Evolutionary conservation across 2,113 vertebrate genomes (phyloP).

Genomic region (Beaufortia kweichowensis): DNA sequence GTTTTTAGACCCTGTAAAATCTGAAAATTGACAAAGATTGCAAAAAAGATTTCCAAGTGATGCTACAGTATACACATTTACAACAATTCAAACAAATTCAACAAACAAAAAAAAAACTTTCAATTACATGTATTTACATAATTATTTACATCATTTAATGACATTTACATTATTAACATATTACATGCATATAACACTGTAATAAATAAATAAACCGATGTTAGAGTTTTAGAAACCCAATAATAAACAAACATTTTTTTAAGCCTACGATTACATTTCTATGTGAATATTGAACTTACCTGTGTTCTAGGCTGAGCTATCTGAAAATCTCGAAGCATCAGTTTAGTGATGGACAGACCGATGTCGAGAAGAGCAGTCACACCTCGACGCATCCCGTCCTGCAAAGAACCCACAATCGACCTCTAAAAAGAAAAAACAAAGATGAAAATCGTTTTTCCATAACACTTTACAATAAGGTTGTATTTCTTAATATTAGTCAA

Average conservation of each 20-base stretch:
- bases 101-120: no score
- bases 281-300: no score
- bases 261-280: no score
- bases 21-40: constrained; percentile 64
- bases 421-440: constrained; percentile 58
- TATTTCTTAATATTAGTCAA: no score
- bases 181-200: no score
- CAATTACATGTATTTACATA: no score
- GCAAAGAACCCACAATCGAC: constrained; percentile 64
- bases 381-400: constrained; percentile 76
- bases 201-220: no score
- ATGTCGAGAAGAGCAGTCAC: constrained; percentile 74
- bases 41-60: neutral
- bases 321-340: constrained; percentile 72
- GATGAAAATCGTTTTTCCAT: neutral
- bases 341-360: constrained; percentile 67
- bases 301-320: constrained; percentile 69
- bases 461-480: no score
- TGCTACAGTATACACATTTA: neutral
- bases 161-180: neutral
- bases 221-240: no score
- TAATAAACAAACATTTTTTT: no score
- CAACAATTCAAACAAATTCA: neutral
- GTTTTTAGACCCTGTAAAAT: constrained; percentile 75
- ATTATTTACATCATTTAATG: no score